These are phyloP conservation scores for Spongia lamella DNA, from an alignment of 37 sponge, comb jelly and placozoan species.

Conservation along the genomic window DNA sequence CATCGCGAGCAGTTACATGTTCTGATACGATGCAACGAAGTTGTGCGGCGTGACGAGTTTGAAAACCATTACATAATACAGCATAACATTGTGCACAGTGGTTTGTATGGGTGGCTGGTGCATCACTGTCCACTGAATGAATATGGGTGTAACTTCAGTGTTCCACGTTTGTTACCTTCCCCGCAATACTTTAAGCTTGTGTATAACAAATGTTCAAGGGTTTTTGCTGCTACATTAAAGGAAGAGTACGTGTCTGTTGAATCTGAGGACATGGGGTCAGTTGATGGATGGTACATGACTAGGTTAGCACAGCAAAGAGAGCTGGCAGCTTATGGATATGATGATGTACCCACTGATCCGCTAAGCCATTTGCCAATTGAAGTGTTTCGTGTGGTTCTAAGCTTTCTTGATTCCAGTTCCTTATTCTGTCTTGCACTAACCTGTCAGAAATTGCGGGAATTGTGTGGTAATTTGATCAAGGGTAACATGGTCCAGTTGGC, in stretches of 20 bases:
- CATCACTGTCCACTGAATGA: slow-evolving; percentile 16
- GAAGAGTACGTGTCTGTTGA: not conserved
- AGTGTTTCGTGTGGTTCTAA: not conserved
- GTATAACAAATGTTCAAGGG: not conserved
- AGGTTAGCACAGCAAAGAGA: slow-evolving; percentile 11
- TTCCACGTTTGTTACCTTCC: slow-evolving; percentile 7
- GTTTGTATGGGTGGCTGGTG: slow-evolving; percentile 21
- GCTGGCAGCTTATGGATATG: slow-evolving; percentile 12
- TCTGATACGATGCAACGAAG: not conserved
- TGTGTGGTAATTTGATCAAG: slow-evolving; percentile 4
- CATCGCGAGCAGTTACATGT: not conserved
- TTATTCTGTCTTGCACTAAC: slow-evolving; percentile 6
- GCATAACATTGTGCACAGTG: not conserved
- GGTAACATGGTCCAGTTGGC: no score
- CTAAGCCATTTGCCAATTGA: slow-evolving; percentile 16
- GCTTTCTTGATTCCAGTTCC: slow-evolving; percentile 5
- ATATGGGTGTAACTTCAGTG: slow-evolving; percentile 24
- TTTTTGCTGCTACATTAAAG: not conserved
- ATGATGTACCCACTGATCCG: slow-evolving; percentile 17
- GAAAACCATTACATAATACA: slow-evolving; percentile 13
- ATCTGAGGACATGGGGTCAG: not conserved
- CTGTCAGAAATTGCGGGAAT: not conserved
- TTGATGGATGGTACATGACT: not conserved
- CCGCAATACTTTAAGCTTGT: not conserved
- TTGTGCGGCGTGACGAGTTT: slow-evolving; percentile 21